A percentile compares a stretch with the other conserved stretches of the same genome.
These are phyloP conservation scores for Drosophila picticornis DNA, from an alignment of 2,888 invertebrate genomes.

Conservation along the genomic window DNA sequence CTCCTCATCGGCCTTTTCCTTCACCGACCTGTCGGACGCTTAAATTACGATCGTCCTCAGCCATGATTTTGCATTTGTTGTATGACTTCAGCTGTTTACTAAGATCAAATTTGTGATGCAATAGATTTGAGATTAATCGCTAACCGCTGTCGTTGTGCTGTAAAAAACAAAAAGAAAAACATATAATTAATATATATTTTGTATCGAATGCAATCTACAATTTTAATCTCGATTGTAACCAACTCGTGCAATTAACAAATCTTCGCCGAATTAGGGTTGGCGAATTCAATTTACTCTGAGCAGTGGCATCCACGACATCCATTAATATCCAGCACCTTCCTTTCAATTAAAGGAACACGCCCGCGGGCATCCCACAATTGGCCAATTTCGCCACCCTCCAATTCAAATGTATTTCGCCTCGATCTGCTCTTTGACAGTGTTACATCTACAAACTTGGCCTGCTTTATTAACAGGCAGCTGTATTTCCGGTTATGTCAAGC, in stretches of 20 bases:
- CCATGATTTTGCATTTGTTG: slow-evolving; percentile 6
- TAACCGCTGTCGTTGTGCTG: neutral
- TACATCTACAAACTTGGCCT: neutral
- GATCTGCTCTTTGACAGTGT: neutral
- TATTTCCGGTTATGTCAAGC: neutral
- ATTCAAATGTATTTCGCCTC: neutral
- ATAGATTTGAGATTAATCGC: neutral
- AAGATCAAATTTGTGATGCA: neutral
- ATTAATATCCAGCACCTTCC: slow-evolving; percentile 40
- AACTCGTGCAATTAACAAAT: neutral
- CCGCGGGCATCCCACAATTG: slow-evolving; percentile 24
- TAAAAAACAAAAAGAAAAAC: neutral
- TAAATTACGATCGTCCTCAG: neutral
- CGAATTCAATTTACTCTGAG: slow-evolving; percentile 4
- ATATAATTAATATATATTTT: neutral
- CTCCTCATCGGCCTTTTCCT: slow-evolving; percentile 1
- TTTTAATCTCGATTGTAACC: neutral
- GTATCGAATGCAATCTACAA: neutral
- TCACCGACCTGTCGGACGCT: neutral
- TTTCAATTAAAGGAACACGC: slow-evolving; percentile 45
- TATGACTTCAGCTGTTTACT: neutral
- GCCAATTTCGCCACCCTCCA: slow-evolving; percentile 7
- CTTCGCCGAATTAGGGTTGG: neutral
- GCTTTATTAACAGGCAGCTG: neutral
- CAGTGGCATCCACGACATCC: neutral